phyloP scores from a whole-genome alignment of 2,797 vertebrate genomes.

The Acrocephalus scirpaceus region DNA sequence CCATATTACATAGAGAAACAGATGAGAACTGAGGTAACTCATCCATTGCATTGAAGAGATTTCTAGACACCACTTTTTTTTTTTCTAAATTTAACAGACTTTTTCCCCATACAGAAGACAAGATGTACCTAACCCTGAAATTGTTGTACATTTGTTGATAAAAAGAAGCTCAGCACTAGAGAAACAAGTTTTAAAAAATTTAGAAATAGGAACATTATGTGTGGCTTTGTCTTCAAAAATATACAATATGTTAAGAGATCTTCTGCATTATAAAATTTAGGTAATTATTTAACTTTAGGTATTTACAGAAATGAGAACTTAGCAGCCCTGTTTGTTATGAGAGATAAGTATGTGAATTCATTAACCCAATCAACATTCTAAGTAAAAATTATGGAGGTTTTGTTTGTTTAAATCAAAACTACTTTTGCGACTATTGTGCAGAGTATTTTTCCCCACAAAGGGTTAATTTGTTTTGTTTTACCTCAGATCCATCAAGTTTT shows the following conservation, averaged over 20 bases:
- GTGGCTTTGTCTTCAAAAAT: neutral
- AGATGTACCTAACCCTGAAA: neutral
- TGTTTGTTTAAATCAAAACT: neutral
- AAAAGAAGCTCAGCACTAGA: neutral
- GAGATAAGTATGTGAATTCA: neutral
- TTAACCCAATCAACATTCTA: neutral
- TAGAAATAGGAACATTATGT: neutral
- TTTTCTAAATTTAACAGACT: neutral
- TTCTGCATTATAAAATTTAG: neutral
- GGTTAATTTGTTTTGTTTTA: constrained; percentile 71
- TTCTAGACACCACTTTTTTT: neutral
- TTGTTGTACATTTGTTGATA: neutral
- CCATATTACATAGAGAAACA: neutral
- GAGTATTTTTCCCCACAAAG: neutral
- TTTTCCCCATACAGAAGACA: neutral
- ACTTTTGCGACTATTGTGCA: neutral
- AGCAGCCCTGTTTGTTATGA: neutral
- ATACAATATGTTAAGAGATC: neutral
- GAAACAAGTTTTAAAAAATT: neutral
- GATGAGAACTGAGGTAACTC: neutral
- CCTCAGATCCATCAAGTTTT: constrained; percentile 92
- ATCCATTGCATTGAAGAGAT: neutral
- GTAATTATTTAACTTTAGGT: neutral
- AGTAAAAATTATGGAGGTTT: neutral
- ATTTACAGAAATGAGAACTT: neutral